phyloP scores from a whole-genome alignment of 2,113 vertebrate species.

The Chlorodrepanis virens region DNA sequence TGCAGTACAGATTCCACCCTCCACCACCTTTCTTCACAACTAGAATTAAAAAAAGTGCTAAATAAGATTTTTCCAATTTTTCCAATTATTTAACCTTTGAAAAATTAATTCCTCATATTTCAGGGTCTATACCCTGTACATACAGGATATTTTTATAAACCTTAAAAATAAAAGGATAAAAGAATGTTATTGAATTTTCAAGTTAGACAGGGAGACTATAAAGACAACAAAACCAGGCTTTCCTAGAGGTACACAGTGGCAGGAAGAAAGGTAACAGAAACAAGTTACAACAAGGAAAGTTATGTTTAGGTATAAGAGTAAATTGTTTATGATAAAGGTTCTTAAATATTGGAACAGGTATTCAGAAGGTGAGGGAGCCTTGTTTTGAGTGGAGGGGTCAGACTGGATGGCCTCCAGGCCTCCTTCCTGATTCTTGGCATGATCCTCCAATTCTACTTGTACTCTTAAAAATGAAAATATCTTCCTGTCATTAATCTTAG shows the following conservation, averaged over 20 bases:
- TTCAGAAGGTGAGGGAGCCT: background rate
- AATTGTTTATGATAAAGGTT: background rate
- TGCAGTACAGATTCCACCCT: background rate
- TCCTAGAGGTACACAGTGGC: background rate
- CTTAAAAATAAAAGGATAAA: background rate
- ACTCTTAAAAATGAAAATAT: background rate
- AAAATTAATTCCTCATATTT: background rate
- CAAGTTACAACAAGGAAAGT: background rate
- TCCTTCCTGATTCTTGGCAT: background rate
- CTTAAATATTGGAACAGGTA: background rate
- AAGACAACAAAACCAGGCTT: background rate
- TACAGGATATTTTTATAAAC: background rate
- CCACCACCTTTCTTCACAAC: background rate
- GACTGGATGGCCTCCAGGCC: background rate
- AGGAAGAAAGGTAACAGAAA: background rate
- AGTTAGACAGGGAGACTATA: background rate
- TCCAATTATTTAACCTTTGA: background rate
- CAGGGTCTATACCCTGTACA: background rate
- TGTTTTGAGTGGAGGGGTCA: background rate
- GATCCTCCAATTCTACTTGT: background rate
- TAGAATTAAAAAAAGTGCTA: background rate
- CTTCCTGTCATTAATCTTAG: background rate
- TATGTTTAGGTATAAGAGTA: background rate
- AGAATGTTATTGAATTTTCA: background rate
- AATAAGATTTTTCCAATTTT: background rate